These are phyloP conservation scores for Orussus abietinus DNA, from an alignment of 1,140 invertebrate species.

Conservation along the genomic window DNA sequence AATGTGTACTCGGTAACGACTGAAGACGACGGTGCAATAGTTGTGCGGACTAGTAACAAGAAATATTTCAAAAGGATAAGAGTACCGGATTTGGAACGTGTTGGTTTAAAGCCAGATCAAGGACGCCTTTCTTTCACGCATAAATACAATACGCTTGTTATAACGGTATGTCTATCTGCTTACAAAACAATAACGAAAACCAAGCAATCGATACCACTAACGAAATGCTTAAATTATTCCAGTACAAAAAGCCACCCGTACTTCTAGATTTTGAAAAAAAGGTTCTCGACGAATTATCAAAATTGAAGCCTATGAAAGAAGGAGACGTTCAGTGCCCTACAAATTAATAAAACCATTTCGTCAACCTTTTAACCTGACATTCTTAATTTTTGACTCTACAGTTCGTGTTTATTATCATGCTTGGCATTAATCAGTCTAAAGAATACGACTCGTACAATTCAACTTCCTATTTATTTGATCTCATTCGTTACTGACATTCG, in stretches of 20 bases:
- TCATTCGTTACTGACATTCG: too few relatives aligned
- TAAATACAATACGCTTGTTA: conserved; percentile 74
- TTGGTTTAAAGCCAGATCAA: conserved; percentile 60
- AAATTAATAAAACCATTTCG: conserved; percentile 38
- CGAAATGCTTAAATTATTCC: conserved; percentile 30
- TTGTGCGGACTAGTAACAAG: conserved; percentile 71
- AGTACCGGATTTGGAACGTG: conserved; percentile 67
- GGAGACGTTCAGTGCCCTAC: conserved; percentile 53
- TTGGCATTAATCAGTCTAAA: too few relatives aligned
- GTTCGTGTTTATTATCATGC: too few relatives aligned
- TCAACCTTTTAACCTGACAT: too few relatives aligned
- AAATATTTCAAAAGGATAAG: conserved; percentile 76
- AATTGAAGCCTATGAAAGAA: conserved; percentile 55
- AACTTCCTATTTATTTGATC: too few relatives aligned
- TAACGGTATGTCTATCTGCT: conserved; percentile 58
- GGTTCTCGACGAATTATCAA: conserved; percentile 53
- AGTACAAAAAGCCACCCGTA: conserved; percentile 71
- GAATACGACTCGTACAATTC: too few relatives aligned
- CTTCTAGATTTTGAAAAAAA: conserved; percentile 67
- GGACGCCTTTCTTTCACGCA: conserved; percentile 62
- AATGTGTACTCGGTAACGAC: conserved; percentile 67
- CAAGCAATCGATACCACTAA: conserved; percentile 8
- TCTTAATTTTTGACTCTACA: too few relatives aligned
- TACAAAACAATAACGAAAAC: conserved; percentile 8
- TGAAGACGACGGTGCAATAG: conserved; percentile 61